Evolutionary conservation across 2,888 invertebrate genomes (phyloP).

Genomic region (Yponomeuta sedellus): DNA sequence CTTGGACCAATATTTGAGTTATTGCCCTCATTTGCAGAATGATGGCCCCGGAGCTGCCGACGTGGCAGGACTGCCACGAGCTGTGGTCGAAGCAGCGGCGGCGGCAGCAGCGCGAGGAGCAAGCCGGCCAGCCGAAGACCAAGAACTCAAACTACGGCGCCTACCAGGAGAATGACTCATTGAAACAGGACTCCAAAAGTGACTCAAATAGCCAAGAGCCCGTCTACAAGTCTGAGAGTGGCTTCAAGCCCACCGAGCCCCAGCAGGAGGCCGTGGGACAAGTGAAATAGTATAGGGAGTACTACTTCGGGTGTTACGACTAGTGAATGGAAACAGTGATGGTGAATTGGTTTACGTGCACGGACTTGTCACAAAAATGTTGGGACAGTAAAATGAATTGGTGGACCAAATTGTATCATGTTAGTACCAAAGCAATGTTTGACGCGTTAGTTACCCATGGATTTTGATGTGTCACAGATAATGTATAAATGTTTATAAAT

Average conservation of each 20-base stretch:
- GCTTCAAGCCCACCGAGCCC: slow-evolving; percentile 48
- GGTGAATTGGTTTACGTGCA: neutral
- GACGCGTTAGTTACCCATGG: slow-evolving; percentile 42
- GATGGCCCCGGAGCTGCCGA: slow-evolving; percentile 90
- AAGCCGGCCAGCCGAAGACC: slow-evolving; percentile 37
- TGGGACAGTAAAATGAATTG: neutral
- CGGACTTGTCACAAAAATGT: neutral
- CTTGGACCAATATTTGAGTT: neutral
- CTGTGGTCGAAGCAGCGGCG: slow-evolving; percentile 98
- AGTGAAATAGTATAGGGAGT: slow-evolving; percentile 60
- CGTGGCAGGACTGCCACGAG: slow-evolving; percentile 99
- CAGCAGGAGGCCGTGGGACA: slow-evolving; percentile 49
- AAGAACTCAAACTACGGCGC: slow-evolving; percentile 18
- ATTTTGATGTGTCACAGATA: slow-evolving; percentile 15
- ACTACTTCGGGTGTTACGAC: slow-evolving; percentile 37
- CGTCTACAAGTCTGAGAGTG: slow-evolving; percentile 40
- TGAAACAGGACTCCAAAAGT: slow-evolving; percentile 37
- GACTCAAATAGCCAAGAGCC: slow-evolving; percentile 44
- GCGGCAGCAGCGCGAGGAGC: slow-evolving; percentile 86
- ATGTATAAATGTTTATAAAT: slow-evolving; percentile 11
- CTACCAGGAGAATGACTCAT: slow-evolving; percentile 33
- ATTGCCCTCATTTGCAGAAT: slow-evolving; percentile 73
- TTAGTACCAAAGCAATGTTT: slow-evolving; percentile 36
- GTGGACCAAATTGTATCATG: slow-evolving; percentile 10
- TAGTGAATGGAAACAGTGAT: slow-evolving; percentile 20